Base-by-base conservation (phyloP, 2,113 vertebrate species). In the Nothocercus nigrocapillus region DNA sequence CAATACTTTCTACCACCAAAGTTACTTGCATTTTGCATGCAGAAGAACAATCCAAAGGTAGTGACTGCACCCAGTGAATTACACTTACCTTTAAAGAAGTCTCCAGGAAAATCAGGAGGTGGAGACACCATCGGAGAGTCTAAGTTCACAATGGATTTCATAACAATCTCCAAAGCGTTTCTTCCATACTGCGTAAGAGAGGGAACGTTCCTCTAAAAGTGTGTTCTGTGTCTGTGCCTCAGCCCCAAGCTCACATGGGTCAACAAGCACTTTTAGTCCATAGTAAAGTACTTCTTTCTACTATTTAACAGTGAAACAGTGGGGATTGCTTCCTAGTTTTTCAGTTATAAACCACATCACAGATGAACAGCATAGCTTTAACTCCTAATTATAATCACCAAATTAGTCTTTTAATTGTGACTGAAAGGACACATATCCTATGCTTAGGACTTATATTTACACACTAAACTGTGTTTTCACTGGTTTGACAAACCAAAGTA, bases 71-170 rank as follows among this genome's bases (percentile, higher is more conserved):
- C 27, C 68, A 74, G 53, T 7, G 27, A 62, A 36, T 59, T 58
- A 36, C 7, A 79, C 27, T 86, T 96, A 99, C 99, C 99, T 99
- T 99, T 99, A 95, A 99, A 99, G 97, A 99, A 99, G 96, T 99
- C 99, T 63, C 99, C 99, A 90, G 98, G 98, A 94, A 99, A 99
- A 93, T 99, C 97, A 67, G 98, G 97, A 86, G 99, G 99, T 2
- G 99, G 99, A 2, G 99, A 98, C 45, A 99, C 99, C 85, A 99
- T 97, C 3, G 99, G 99, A 32, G 98, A 95, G 78, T 99, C 99
- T 13, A 99, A 97, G 96, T 98, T 99, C 64, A 99, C 99, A 67
- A 99, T 99, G 14, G 99, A 99, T 95, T 99, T 99, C 99, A 99
- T 99, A 56, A 99, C 99, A 36, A 99, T 99, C 95, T 99, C 99